These are phyloP conservation scores for Aurelia sp. DNA, from an alignment of 30 jellyfish, hydroid and myxozoan species.

Conservation along the genomic window DNA sequence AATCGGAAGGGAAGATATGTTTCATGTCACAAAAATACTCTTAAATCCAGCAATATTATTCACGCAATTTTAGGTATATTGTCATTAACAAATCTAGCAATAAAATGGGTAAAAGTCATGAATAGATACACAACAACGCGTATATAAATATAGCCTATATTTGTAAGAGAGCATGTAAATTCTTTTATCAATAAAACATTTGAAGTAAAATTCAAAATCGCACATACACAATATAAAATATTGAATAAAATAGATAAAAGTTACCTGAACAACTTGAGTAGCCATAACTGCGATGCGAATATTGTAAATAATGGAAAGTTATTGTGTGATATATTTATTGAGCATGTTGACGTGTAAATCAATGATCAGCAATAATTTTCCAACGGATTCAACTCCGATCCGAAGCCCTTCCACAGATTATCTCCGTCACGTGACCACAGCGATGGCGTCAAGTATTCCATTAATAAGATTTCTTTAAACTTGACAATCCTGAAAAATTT, in stretches of 20 bases:
- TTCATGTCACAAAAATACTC: too few species aligned
- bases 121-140: not conserved
- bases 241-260: not conserved
- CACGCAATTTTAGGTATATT: not conserved
- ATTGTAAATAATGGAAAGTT: constrained; percentile 7
- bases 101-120: not conserved
- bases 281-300: not conserved
- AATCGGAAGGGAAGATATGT: not conserved
- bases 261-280: constrained; percentile 5
- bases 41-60: constrained; percentile 7
- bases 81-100: too few species aligned
- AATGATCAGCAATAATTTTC: constrained; percentile 51
- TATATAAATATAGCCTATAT: not conserved
- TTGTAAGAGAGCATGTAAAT: not conserved
- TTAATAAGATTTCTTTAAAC: not conserved
- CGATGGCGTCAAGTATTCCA: constrained; percentile 62
- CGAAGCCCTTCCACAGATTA: constrained; percentile 63
- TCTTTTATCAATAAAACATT: too few species aligned
- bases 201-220: too few species aligned
- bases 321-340: constrained; percentile 12
- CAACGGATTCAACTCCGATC: constrained; percentile 58
- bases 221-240: too few species aligned
- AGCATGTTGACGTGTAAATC: constrained; percentile 21
- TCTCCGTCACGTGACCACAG: constrained; percentile 73
- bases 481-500: too few species aligned